These are phyloP conservation scores for Saccostrea cuccullata DNA, from an alignment of 1,140 invertebrate genomes.

Conservation along the genomic window DNA sequence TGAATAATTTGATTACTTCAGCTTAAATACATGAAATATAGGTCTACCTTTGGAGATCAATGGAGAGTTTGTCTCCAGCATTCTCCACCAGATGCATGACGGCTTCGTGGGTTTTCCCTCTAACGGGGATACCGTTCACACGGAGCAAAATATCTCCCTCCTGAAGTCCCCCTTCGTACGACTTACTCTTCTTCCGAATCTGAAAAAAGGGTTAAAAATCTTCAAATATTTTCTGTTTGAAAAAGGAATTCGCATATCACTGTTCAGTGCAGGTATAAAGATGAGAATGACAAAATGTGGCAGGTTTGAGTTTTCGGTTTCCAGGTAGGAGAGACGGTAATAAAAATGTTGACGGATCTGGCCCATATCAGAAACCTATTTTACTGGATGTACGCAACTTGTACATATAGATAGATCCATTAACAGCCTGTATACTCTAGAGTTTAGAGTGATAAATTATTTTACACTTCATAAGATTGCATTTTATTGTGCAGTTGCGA, in stretches of 20 bases:
- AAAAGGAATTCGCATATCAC: neutral
- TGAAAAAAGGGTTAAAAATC: conserved; percentile 46
- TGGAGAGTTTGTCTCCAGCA: conserved; percentile 59
- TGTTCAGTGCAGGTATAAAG: neutral
- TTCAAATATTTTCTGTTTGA: neutral
- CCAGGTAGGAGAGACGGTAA: neutral
- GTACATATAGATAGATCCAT: neutral
- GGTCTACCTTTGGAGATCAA: conserved; percentile 66
- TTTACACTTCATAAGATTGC: conserved; percentile 3
- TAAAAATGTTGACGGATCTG: neutral
- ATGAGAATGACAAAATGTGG: neutral
- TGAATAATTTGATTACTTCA: too few species aligned
- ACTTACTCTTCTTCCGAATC: conserved; percentile 71
- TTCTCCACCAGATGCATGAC: conserved; percentile 68
- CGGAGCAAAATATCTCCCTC: conserved; percentile 68
- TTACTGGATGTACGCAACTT: neutral
- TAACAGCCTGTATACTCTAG: neutral
- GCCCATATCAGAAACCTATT: conserved; percentile 1
- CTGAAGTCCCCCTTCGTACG: conserved; percentile 63
- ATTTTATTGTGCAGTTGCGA: neutral
- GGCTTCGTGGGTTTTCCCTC: conserved; percentile 66
- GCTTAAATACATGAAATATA: too few species aligned
- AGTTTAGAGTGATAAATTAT: neutral
- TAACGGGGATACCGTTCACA: conserved; percentile 66
- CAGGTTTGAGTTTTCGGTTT: neutral